These are phyloP conservation scores for Conopomorpha cramerella DNA, from an alignment of 1,140 invertebrate species.

Conservation along the genomic window DNA sequence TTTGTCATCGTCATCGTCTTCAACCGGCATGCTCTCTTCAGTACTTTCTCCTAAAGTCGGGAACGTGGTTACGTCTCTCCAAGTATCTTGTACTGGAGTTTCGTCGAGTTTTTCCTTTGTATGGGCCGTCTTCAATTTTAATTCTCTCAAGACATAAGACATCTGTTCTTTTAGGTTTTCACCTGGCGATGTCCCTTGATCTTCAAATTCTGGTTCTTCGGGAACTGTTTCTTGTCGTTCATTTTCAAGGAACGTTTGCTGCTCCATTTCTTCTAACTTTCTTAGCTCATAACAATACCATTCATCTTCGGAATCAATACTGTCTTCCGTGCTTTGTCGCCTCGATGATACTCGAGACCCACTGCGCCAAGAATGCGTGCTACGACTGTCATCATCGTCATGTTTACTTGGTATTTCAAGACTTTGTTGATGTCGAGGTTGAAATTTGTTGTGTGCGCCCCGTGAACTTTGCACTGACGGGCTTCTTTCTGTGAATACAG, in stretches of 20 bases:
- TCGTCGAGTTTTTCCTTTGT: constrained; percentile 51
- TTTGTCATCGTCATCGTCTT: constrained; percentile 51
- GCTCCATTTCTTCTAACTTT: constrained; percentile 85
- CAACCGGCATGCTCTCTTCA: constrained; percentile 18
- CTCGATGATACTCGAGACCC: constrained; percentile 84
- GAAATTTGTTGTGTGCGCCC: constrained; percentile 62
- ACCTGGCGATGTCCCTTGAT: constrained; percentile 56
- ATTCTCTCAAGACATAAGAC: constrained; percentile 74
- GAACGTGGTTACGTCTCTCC: constrained; percentile 55
- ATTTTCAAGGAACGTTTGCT: constrained; percentile 69
- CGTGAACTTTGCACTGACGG: constrained; percentile 66
- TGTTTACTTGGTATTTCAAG: constrained; percentile 78
- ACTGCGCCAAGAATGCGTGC: constrained; percentile 84
- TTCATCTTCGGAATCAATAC: constrained; percentile 91
- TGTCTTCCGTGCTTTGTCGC: constrained; percentile 89
- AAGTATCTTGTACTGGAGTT: constrained; percentile 30
- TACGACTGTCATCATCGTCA: constrained; percentile 83
- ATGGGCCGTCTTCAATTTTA: constrained; percentile 68
- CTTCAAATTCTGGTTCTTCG: constrained; percentile 63
- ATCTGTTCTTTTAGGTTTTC: constrained; percentile 77
- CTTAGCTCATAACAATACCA: constrained; percentile 89
- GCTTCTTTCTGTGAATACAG: constrained; percentile 63
- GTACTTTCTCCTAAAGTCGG: constrained; percentile 31
- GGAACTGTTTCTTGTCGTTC: constrained; percentile 65
- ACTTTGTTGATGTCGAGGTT: constrained; percentile 75